Base-by-base conservation (phyloP, 1,140 invertebrate genomes). In the Elysia chlorotica region DNA sequence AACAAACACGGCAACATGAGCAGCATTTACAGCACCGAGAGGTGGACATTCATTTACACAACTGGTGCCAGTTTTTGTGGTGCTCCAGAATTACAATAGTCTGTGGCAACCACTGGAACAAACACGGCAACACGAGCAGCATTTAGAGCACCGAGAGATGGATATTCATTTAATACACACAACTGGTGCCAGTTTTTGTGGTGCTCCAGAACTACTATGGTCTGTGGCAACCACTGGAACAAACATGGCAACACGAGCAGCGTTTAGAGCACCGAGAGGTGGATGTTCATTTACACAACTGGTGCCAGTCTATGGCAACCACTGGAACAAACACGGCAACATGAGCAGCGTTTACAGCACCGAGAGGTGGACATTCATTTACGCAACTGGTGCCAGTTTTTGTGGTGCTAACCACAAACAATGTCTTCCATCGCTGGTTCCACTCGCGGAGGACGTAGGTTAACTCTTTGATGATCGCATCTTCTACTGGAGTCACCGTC, bases 401-500 rank as follows among this genome's bases (percentile, higher is more conserved):
- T 74, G n/a, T n/a, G n/a, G n/a, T n/a, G n/a, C n/a, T n/a, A n/a
- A 89, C 94, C 89, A 96, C 92, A 90, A 93, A 97, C 19, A 96
- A 89, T 71, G 92, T 92, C 83, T 96, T 96, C 95, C 95, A 97
- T 71, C 96, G 93, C 75, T 92, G 88, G 33, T 92, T 93, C 96
- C 96, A 98, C 92, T 98, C 96, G 85, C 95, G 89, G 17, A 97
- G 88, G 0, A 97, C 95, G 73, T 82, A 86, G 2, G 94, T 94
- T n/a, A 96, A 94, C 88, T 97, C 95, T 59, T 92, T 89, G 0
- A 96, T 93, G n/a, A 96, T 92, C 0, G 93, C 91, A 89, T 97
- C 95, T 83, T 96, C 94, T n/a, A 92, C 79, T 25, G 92, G 91
- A 71, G 90, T 90, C 10, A 93, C 90, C 33, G 90, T 91, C 85